phyloP scores from a whole-genome alignment of 1,140 invertebrate genomes.

The Lutraria rhynchaena region DNA sequence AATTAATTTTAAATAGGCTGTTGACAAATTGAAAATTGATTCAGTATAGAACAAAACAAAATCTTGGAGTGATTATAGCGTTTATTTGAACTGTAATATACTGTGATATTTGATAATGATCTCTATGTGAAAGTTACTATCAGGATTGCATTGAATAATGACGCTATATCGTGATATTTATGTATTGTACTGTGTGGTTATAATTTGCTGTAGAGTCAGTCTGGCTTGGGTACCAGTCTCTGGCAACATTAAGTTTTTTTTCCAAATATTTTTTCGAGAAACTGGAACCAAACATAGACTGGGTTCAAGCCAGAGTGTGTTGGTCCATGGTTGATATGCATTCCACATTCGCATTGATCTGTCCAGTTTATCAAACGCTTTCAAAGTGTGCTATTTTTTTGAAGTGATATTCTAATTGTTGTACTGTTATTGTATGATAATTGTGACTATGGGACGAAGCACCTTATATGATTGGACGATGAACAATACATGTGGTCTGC shows the following conservation, averaged over 20 bases:
- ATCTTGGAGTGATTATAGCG: neutral
- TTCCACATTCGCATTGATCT: conserved; percentile 34
- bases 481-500: conserved; percentile 15
- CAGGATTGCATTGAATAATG: conserved; percentile 4
- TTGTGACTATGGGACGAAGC: neutral
- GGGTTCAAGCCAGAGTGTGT: neutral
- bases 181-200: conserved; percentile 16
- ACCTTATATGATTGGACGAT: neutral
- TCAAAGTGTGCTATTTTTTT: conserved; percentile 40
- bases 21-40: no score
- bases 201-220: conserved; percentile 52
- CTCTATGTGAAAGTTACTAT: neutral
- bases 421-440: neutral
- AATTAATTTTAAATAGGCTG: neutral
- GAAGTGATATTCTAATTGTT: conserved; percentile 8
- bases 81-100: neutral
- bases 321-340: conserved; percentile 39
- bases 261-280: neutral
- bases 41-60: neutral
- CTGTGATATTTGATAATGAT: neutral
- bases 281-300: neutral
- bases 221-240: conserved; percentile 19
- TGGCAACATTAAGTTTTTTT: neutral
- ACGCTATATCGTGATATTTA: neutral
- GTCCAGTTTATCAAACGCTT: conserved; percentile 3